Evolutionary conservation across 2,797 vertebrate genomes (phyloP).

Genomic region (Furcifer pardalis): DNA sequence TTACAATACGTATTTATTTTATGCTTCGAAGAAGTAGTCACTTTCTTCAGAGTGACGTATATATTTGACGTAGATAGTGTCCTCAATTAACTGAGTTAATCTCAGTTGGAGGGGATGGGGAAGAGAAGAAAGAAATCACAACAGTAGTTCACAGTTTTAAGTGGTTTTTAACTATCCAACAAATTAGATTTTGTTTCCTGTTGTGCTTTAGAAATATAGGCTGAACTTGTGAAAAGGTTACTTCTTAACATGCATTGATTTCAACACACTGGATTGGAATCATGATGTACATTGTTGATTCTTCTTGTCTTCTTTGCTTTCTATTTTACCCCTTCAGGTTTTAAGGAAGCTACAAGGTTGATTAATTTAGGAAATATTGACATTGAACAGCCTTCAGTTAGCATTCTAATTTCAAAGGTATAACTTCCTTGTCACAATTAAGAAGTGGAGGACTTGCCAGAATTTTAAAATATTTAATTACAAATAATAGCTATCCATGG

Average conservation of each 20-base stretch:
- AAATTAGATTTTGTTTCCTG: neutral
- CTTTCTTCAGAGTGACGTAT: constrained; percentile 9
- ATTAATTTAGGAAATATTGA: neutral
- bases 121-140: neutral
- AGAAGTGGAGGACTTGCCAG: too few relatives aligned
- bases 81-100: neutral
- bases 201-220: constrained; percentile 1
- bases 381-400: neutral
- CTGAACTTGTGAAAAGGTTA: neutral
- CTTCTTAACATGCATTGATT: neutral
- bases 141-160: neutral
- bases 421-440: too few relatives aligned
- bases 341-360: too few relatives aligned
- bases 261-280: neutral
- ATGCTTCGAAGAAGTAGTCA: neutral
- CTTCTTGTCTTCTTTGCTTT: too few relatives aligned
- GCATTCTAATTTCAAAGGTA: neutral
- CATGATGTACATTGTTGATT: neutral
- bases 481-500: too few relatives aligned
- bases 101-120: neutral
- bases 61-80: neutral
- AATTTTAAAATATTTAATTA: too few relatives aligned
- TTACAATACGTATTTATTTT: neutral
- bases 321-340: too few relatives aligned
- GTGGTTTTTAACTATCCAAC: neutral